These are phyloP conservation scores for Nemotelus pantherinus DNA, from an alignment of 2,888 invertebrate genomes.

Conservation along the genomic window DNA sequence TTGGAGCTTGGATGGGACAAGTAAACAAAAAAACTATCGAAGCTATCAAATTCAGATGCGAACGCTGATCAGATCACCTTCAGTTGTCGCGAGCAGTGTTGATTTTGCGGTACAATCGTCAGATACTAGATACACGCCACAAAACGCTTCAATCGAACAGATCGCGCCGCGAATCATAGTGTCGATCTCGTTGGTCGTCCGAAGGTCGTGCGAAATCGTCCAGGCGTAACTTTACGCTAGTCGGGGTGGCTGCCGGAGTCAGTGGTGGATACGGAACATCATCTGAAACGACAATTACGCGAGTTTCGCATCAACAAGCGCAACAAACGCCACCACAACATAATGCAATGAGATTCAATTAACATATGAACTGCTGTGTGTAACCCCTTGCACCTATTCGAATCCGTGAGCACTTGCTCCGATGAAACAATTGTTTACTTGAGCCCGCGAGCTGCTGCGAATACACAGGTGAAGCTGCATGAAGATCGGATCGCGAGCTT, in stretches of 20 bases:
- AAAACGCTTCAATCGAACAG: not conserved
- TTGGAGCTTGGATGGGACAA: not conserved
- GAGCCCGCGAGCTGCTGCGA: not conserved
- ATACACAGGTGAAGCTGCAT: slow-evolving; percentile 10
- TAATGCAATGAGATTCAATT: slow-evolving; percentile 29
- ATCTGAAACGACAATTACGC: slow-evolving; percentile 8
- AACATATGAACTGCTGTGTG: not conserved
- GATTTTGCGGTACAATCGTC: slow-evolving; percentile 7
- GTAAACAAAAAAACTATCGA: not conserved
- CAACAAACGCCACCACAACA: not conserved
- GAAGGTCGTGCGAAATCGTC: slow-evolving; percentile 41
- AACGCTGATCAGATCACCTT: not conserved
- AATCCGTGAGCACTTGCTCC: not conserved
- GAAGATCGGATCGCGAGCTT: not conserved
- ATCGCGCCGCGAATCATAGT: no score
- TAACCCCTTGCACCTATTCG: no score
- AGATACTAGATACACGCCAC: slow-evolving; percentile 26
- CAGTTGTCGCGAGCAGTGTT: slow-evolving; percentile 31
- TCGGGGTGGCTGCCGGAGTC: no score
- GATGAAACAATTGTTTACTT: slow-evolving; percentile 31
- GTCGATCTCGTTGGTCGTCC: slow-evolving; percentile 14
- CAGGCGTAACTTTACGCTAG: slow-evolving; percentile 12
- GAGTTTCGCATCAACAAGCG: not conserved
- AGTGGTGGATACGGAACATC: not conserved
- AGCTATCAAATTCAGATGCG: slow-evolving; percentile 12